Evolutionary conservation across 2,797 vertebrate genomes (phyloP), one percentile per base, ranked within the genome.

Genomic region (Hyperoplus immaculatus): DNA sequence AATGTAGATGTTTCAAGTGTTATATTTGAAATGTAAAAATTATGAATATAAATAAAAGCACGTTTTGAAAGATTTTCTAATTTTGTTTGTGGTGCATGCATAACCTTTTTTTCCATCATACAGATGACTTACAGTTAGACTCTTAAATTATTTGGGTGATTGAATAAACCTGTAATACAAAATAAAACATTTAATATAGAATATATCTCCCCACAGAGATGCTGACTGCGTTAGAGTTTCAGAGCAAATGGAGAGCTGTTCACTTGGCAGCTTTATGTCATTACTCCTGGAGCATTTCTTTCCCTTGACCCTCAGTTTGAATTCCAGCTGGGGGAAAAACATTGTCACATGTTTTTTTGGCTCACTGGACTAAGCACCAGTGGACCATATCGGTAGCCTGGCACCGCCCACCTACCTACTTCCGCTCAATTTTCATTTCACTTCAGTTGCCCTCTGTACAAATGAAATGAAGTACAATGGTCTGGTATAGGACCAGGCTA

Each of bases 11-110:
- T 96, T 96, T 95, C 94, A 95, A 95, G 94, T 93, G 93, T 95
- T 94, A 92, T 95, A 95, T 96, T 93, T 96, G 95, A 94, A 94
- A 92, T 98, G 96, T 98, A 96, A 92, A 96, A 97, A 95, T 89
- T 81, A 90, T 87, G 80, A 93, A 88, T 95, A 94, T 92, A 93
- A 98, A 98, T 97, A 98, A 98, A 96, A 97, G 95, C 95, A 95
- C 95, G 93, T 97, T 90, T 96, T 96, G 94, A 96, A 95, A 95
- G 81, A 97, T 97, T 29, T 97, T 97, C 88, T 95, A 94, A 96
- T 72, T 89, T 91, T 91, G 71, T 92, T 94, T 94, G 84, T 94
- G 80, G 69, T 77, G 16, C 14, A 39, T 81, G 16, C 10, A 54
- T 42, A 36, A 42, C 3, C 39, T 65, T 49, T 45, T 63, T 75